Percentiles rank a stretch among this genome's conserved stretches.
Conservation (phyloP, 1,140 invertebrate genomes). For the Streblospio benedicti region DNA sequence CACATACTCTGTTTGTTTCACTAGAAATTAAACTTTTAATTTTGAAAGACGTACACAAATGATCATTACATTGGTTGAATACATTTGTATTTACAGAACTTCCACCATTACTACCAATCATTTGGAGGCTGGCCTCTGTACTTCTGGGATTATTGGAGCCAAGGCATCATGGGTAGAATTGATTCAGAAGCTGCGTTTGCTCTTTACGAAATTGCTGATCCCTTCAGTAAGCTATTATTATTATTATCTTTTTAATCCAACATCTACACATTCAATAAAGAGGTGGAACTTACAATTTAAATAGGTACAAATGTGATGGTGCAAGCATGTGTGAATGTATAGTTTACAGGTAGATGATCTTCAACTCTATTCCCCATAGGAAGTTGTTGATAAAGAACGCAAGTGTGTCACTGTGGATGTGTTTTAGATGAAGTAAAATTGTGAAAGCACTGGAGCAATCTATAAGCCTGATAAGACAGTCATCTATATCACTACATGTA, state of each 20-base stretch:
- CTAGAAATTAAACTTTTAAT: not conserved
- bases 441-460: too few species aligned
- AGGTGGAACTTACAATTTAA: too few species aligned
- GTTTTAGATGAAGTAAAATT: too few species aligned
- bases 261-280: too few species aligned
- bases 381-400: too few species aligned
- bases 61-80: not conserved
- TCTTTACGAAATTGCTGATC: slow-evolving; percentile 36
- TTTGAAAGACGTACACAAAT: not conserved
- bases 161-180: slow-evolving; percentile 26
- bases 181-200: slow-evolving; percentile 25
- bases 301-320: too few species aligned
- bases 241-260: not conserved
- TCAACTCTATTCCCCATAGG: too few species aligned
- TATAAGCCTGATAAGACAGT: too few species aligned
- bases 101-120: slow-evolving; percentile 36
- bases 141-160: slow-evolving; percentile 29
- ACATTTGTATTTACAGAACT: slow-evolving; percentile 25
- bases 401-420: too few species aligned
- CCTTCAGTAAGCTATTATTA: slow-evolving; percentile 24
- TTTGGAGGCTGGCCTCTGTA: slow-evolving; percentile 35
- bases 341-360: too few species aligned
- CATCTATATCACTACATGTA: too few species aligned
- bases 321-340: too few species aligned
- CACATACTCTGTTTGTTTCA: not conserved